Conservation (phyloP, 2,113 vertebrate species). For the Stomatorhinus ivindoensis region DNA sequence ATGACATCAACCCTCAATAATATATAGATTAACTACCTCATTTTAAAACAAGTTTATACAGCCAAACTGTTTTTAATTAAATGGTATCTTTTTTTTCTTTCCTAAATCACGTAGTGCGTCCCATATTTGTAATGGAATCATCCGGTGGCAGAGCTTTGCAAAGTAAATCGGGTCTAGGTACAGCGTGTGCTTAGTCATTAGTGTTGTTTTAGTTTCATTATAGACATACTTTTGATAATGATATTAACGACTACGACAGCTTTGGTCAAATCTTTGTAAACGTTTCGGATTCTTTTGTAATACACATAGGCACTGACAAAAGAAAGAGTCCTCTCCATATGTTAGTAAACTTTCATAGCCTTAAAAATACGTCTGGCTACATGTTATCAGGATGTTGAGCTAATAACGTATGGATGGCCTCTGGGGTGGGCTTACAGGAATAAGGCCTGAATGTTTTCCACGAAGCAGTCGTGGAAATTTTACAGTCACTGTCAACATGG, state of each 20-base stretch:
- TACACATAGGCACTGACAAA: background rate
- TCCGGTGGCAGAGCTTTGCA: conserved; percentile 9
- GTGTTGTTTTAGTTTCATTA: background rate
- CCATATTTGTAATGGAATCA: conserved; percentile 14
- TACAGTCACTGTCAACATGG: background rate
- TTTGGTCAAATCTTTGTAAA: background rate
- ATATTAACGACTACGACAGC: background rate
- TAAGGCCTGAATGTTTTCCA: background rate
- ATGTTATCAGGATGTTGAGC: background rate
- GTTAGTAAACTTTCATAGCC: background rate
- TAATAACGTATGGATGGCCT: background rate
- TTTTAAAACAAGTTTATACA: background rate
- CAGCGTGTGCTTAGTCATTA: background rate
- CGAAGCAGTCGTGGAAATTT: no score
- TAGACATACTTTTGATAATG: background rate
- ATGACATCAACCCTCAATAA: background rate
- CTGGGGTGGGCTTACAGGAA: background rate
- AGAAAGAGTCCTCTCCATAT: background rate
- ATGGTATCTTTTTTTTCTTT: background rate
- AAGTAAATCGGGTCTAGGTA: conserved; percentile 15
- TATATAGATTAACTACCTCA: background rate
- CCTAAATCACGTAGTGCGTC: background rate
- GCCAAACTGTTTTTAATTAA: background rate
- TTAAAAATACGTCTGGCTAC: background rate
- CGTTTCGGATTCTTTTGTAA: background rate